Percentiles rank a stretch among this genome's conserved stretches.
Conservation (phyloP, 2,113 vertebrate species). For the Cygnus atratus region DNA sequence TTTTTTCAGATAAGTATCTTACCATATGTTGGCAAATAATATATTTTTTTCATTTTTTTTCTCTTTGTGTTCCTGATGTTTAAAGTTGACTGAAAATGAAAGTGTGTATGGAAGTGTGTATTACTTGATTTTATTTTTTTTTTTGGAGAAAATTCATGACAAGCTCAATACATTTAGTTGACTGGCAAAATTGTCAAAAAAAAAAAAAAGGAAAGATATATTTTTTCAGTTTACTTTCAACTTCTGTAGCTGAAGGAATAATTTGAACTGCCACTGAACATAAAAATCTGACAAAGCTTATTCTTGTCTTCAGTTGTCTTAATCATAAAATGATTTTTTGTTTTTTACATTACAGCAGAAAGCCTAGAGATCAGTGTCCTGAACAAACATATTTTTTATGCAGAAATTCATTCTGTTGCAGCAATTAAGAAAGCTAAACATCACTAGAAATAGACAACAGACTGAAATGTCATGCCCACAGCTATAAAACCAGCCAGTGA, state of each 20-base stretch:
- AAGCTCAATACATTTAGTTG: no score
- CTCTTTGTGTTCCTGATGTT: no score
- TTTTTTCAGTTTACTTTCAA: not conserved
- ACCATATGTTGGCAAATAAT: no score
- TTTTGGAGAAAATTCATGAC: not conserved
- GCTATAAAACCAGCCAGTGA: not conserved
- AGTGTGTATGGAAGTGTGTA: no score
- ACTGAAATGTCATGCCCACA: not conserved
- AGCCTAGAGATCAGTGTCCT: rapidly evolving
- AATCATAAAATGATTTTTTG: not conserved
- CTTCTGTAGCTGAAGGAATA: not conserved
- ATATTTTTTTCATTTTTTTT: no score
- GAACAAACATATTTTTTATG: not conserved
- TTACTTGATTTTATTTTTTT: not conserved
- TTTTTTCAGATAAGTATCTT: no score
- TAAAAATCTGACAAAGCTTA: not conserved
- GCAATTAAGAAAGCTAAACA: not conserved
- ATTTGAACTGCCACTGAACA: not conserved
- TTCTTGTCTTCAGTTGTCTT: not conserved
- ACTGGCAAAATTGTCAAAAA: no score
- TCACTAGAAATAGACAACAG: not conserved
- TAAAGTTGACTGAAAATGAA: no score
- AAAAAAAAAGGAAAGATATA: no score
- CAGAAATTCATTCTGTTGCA: not conserved
- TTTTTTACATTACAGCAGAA: not conserved